A percentile compares a stretch with the other conserved stretches of the same genome.
Evolutionary conservation across 2,888 invertebrate species (phyloP).

Genomic region (Lamellibrachia columna): DNA sequence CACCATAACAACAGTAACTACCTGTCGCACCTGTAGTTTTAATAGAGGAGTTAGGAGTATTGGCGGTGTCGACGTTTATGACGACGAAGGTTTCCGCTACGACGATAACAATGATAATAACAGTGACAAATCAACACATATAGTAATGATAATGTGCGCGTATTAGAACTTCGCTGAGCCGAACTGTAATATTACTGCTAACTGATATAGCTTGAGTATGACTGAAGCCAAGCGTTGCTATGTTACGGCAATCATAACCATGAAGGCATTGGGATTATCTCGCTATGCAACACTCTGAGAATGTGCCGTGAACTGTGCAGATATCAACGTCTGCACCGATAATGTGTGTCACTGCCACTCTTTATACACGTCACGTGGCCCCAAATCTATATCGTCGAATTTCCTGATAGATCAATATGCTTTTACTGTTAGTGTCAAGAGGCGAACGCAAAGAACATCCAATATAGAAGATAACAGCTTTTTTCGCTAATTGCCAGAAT

Average conservation of each 20-base stretch:
- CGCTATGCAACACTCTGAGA: background rate
- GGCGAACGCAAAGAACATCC: background rate
- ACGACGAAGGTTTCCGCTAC: background rate
- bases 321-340: background rate
- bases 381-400: background rate
- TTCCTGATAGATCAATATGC: background rate
- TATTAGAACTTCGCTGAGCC: conserved; percentile 11
- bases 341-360: background rate
- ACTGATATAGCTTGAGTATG: background rate
- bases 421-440: background rate
- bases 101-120: background rate
- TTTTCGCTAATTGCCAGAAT: background rate
- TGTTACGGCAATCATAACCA: background rate
- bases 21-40: too few relatives aligned
- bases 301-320: background rate
- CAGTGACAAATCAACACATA: background rate
- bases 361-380: background rate
- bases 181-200: background rate
- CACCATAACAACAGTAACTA: too few relatives aligned
- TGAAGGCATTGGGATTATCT: background rate
- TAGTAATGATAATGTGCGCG: background rate
- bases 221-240: background rate
- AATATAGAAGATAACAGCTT: background rate
- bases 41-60: background rate
- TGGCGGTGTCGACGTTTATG: background rate